A percentile compares a stretch with the other conserved stretches of the same genome.
phyloP scores from a whole-genome alignment of 2,797 vertebrate species.

The Steatocranus sp. region DNA sequence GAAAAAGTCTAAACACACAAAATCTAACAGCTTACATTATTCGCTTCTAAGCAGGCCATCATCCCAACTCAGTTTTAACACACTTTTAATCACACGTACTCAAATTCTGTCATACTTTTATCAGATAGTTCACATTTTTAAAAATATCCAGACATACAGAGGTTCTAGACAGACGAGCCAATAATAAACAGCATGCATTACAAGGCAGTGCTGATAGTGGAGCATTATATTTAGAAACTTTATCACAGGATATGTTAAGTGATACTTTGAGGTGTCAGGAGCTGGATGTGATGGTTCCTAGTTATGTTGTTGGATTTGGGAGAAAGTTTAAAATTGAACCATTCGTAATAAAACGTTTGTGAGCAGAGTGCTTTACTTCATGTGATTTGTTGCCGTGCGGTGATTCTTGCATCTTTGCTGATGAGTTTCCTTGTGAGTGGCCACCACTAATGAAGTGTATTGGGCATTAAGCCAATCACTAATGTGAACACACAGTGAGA shows the following conservation, averaged over 20 bases:
- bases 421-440: slow-evolving; percentile 31
- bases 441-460: slow-evolving; percentile 47
- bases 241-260: not conserved
- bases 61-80: not conserved
- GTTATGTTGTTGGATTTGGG: not conserved
- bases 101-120: not conserved
- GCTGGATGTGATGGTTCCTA: not conserved
- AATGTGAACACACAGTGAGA: slow-evolving; percentile 35
- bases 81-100: not conserved
- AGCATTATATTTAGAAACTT: slow-evolving; percentile 2
- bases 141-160: not conserved
- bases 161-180: not conserved
- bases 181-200: not conserved
- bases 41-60: not conserved
- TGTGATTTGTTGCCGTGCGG: not conserved
- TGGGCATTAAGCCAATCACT: slow-evolving; percentile 42
- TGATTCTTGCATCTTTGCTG: slow-evolving; percentile 24
- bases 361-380: not conserved
- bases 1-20: not conserved
- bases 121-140: not conserved
- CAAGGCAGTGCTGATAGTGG: not conserved
- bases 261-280: not conserved
- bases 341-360: not conserved
- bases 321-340: not conserved
- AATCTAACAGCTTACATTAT: not conserved